phyloP scores from a whole-genome alignment of 2,888 invertebrate genomes.

The Chrysotoxum bicinctum region DNA sequence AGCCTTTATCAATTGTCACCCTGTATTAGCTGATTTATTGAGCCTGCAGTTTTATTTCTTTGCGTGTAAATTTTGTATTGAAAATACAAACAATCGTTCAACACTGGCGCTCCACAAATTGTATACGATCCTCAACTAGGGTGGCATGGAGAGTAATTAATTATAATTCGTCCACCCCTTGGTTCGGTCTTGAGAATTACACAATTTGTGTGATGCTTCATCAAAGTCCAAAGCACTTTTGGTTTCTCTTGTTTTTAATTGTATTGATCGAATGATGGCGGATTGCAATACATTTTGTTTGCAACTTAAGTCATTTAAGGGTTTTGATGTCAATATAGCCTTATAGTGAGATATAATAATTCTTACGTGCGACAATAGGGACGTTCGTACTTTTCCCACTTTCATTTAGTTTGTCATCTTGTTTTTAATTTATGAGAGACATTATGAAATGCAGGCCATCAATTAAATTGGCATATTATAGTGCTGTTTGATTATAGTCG shows the following conservation, averaged over 20 bases:
- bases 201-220: conserved; percentile 54
- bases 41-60: conserved; percentile 2
- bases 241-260: conserved; percentile 19
- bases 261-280: conserved; percentile 35
- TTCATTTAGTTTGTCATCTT: conserved; percentile 26
- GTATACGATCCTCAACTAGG: conserved; percentile 68
- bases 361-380: conserved; percentile 42
- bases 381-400: conserved; percentile 58
- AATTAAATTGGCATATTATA: conserved; percentile 55
- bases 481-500: conserved; percentile 8
- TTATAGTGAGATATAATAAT: conserved; percentile 6
- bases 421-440: conserved; percentile 39
- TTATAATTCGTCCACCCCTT: conserved; percentile 59
- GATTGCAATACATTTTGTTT: conserved; percentile 21
- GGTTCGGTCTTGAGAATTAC: conserved; percentile 50
- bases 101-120: conserved; percentile 5
- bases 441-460: conserved; percentile 66
- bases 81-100: conserved; percentile 48
- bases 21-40: background rate
- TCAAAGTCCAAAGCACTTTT: conserved; percentile 9
- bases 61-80: conserved; percentile 28
- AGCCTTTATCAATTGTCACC: background rate
- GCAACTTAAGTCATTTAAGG: conserved; percentile 44
- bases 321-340: conserved; percentile 51
- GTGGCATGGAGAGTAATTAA: conserved; percentile 67